Evolutionary conservation across 2,797 vertebrate species (phyloP).

Genomic region (Vespertilio murinus): DNA sequence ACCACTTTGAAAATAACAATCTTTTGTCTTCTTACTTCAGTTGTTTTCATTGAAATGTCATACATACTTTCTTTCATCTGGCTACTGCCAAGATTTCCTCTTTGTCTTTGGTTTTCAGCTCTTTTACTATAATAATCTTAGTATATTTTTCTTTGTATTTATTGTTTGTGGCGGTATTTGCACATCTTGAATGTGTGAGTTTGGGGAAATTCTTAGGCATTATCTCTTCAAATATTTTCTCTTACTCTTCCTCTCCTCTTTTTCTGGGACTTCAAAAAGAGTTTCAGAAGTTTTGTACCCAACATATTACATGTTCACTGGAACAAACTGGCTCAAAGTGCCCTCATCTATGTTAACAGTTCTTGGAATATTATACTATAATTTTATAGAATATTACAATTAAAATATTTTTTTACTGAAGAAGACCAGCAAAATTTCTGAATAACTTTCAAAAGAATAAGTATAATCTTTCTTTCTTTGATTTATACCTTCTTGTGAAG

Average conservation of each 20-base stretch:
- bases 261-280: neutral
- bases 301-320: neutral
- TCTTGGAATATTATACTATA: slow-evolving; percentile 1
- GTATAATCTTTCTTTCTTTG: slow-evolving; percentile 41
- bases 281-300: slow-evolving; percentile 9
- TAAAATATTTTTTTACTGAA: slow-evolving; percentile 45
- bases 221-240: neutral
- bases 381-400: slow-evolving; percentile 8
- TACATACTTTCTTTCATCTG: neutral
- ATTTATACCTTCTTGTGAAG: slow-evolving; percentile 46
- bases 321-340: neutral
- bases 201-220: neutral
- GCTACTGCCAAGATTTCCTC: slow-evolving; percentile 22
- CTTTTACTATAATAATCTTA: neutral
- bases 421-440: slow-evolving; percentile 36
- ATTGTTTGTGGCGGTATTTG: neutral
- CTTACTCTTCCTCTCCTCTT: neutral
- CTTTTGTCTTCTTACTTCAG: slow-evolving; percentile 22
- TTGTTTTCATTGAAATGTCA: slow-evolving; percentile 17
- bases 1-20: slow-evolving; percentile 26
- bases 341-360: neutral
- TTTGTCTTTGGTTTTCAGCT: slow-evolving; percentile 35
- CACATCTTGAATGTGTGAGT: neutral
- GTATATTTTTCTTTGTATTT: neutral
- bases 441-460: slow-evolving; percentile 8